Base-by-base conservation (phyloP, 2,888 invertebrate species). In the Schrankia costaestrigalis region DNA sequence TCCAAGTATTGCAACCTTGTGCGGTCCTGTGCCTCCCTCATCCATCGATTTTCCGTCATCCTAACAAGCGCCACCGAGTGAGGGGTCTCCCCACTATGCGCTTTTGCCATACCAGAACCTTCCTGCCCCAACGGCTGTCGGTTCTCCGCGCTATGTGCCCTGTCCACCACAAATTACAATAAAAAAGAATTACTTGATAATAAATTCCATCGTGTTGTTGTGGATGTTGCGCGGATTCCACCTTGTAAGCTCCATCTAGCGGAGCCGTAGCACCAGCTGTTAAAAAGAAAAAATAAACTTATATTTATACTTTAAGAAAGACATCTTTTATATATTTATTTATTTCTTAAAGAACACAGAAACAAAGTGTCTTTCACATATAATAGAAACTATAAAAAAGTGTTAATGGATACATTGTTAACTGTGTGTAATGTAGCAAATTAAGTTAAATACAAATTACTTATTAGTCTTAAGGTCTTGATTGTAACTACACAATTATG, bases 181-280 rank as follows among this genome's bases (percentile, higher is more conserved):
- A 17, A 17, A 17, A 9, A 21, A 9, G 2, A 5, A 11, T 25
- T 87, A 94, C 94, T 90, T 93, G 94, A 72, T 95, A 96, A 78
- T 95, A 96, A 80, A 95, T 89, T 74, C 93, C 91, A 48, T 96
- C 92, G 90, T 60, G 91, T 72, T 69, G 91, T 66, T 88, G 95
- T 85, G 86, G 94, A 11, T 84, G 87, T 17, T 86, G 87, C 0
- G 78, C 73, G 0, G 82, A 56, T 14, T 86, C 86, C 36, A 86
- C 82, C 43, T 87, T 87, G 56, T 86, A 87, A 0, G 83, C 77
- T 11, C 84, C 82, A 13, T 85, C 85, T 17, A 84, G 39, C 0
- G 85, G 83, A 0, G 82, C 77, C 0, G 85, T 74, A 0, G 84
- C 79, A 2, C 79, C 83, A 29, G 69, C 61, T 63, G 35, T 6